Base-by-base conservation (phyloP, 2,113 vertebrate species). In the Nothocercus nigrocapillus region DNA sequence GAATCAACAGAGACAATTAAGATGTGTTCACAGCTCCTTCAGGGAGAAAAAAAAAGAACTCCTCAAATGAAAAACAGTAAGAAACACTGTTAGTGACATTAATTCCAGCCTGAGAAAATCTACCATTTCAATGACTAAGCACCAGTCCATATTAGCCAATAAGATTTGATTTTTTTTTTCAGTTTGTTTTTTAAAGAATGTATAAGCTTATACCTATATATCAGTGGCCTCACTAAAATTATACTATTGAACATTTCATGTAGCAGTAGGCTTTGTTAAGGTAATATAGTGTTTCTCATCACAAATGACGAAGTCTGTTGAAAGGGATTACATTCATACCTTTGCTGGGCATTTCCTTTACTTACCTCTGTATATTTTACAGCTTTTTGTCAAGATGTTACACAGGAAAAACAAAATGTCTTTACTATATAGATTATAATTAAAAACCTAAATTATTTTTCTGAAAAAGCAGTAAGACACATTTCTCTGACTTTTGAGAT, bases 231-330 rank as follows among this genome's bases (percentile, higher is more conserved):
- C 30, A 32, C 45, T 70, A 49, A 51, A 24, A 36, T 70, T 36
- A 27, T 18, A 36, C 11, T 36, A 14, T n/a, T 15, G 16, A 51
- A 70, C 19, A 70, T 36, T 70, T 70, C 64, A n/a, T 77, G 42
- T 27, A 53, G 18, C 15, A 42, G 21, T 0, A 40, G 22, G 5
- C 3, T 24, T 8, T 22, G 10, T 32, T 74, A 21, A 61, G 22
- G 21, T 44, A 69, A 44, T 4, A 79, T 0, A 77, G 22, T 0
- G 0, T 62, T 93, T 85, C 59, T 49, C 19, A 53, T 9, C 6
- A 11, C 24, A 47, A 56, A 13, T 53, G 47, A 14, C 81, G 21
- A 81, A 67, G 62, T 1, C 11, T n/a, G 21, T 45, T 16, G 80
- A 68, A 84, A 87, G 66, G 81, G 82, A 17, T 4, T 66, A 58